phyloP scores from a whole-genome alignment of 2,113 vertebrate genomes.

The Verasper variegatus region DNA sequence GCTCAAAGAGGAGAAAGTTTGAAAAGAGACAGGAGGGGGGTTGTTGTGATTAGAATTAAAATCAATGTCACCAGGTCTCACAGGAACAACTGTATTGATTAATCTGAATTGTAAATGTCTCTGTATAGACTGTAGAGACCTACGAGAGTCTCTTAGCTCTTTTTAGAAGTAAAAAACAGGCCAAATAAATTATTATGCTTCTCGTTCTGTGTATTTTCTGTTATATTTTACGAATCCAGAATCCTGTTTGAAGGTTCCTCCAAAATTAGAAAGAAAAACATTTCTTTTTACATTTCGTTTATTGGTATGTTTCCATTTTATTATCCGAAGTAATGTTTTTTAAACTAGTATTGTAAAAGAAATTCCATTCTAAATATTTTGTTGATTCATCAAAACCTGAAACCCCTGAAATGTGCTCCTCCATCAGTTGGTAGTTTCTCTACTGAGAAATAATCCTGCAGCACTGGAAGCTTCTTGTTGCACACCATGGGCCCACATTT shows the following conservation, averaged over 20 bases:
- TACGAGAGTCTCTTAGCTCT: background rate
- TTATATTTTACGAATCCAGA: background rate
- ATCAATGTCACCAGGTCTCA: background rate
- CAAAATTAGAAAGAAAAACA: too few relatives aligned
- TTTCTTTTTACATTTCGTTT: too few relatives aligned
- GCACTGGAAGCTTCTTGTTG: background rate
- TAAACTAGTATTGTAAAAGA: too few relatives aligned
- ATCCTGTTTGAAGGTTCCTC: too few relatives aligned
- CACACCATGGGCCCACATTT: background rate
- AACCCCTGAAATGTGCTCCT: too few relatives aligned
- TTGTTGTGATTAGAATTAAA: background rate
- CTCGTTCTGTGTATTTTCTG: background rate
- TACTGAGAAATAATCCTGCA: too few relatives aligned
- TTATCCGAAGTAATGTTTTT: too few relatives aligned
- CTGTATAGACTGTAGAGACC: background rate
- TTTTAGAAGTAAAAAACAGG: background rate
- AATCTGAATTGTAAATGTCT: background rate
- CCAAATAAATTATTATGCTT: background rate
- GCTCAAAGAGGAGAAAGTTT: slow-evolving; percentile 77
- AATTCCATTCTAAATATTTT: too few relatives aligned
- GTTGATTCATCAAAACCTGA: too few relatives aligned
- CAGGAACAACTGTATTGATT: background rate
- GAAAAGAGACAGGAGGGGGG: background rate
- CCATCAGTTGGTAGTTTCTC: too few relatives aligned
- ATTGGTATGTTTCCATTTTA: too few relatives aligned